Conservation (phyloP, 2,888 invertebrate genomes). For the Hypomecis atomaria region DNA sequence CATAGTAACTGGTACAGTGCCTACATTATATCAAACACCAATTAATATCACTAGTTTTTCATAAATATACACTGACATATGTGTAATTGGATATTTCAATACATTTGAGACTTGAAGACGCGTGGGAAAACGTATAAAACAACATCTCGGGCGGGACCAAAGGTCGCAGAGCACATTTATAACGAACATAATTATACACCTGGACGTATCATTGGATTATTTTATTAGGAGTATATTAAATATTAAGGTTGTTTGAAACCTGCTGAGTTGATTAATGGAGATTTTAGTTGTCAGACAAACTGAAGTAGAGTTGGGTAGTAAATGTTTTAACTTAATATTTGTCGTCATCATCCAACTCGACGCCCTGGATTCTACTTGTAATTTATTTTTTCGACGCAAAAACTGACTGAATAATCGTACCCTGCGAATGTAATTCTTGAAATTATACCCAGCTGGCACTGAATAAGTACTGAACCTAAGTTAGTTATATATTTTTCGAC, state of each 20-base stretch:
- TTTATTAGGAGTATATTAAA: slow-evolving; percentile 19
- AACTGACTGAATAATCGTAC: too few species aligned
- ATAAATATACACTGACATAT: slow-evolving; percentile 51
- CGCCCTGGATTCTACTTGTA: too few species aligned
- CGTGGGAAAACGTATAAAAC: slow-evolving; percentile 68
- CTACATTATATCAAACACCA: not conserved
- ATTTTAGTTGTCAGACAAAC: slow-evolving; percentile 2
- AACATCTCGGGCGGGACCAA: slow-evolving; percentile 56
- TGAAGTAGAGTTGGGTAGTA: not conserved
- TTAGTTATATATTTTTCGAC: too few species aligned
- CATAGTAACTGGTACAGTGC: too few species aligned
- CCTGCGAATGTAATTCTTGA: too few species aligned
- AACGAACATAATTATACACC: slow-evolving; percentile 27
- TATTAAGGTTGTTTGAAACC: slow-evolving; percentile 25
- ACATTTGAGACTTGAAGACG: slow-evolving; percentile 52
- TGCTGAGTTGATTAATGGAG: slow-evolving; percentile 41
- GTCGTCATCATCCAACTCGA: not conserved
- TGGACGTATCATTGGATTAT: slow-evolving; percentile 21
- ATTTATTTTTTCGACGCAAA: too few species aligned
- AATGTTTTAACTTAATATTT: not conserved
- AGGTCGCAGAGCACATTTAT: slow-evolving; percentile 33
- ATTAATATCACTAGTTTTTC: slow-evolving; percentile 23
- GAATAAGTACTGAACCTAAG: too few species aligned
- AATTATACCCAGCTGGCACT: too few species aligned
- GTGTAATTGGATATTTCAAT: slow-evolving; percentile 60